phyloP scores from a whole-genome alignment of 2,888 invertebrate species.

The Hemaris fuciformis region DNA sequence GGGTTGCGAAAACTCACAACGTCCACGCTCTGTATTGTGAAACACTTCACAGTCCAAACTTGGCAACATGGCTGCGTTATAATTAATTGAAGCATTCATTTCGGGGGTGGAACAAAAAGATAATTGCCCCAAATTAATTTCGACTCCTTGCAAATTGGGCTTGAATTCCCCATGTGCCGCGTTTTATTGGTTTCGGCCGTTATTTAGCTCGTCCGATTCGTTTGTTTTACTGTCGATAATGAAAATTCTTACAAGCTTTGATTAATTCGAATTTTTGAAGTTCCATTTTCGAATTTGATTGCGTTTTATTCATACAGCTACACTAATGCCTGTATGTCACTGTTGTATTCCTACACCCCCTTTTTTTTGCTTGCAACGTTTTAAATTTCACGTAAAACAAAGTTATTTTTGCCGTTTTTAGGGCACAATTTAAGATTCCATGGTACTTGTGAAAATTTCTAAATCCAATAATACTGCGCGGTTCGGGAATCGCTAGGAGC shows the following conservation, averaged over 20 bases:
- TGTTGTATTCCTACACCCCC: no score
- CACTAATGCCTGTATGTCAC: no score
- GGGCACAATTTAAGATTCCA: no score
- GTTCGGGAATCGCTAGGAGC: no score
- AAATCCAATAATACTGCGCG: no score
- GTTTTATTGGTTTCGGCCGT: conserved; percentile 60
- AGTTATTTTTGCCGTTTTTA: no score
- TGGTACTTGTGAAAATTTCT: no score
- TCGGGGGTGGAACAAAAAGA: conserved; percentile 69
- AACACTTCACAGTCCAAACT: conserved; percentile 39
- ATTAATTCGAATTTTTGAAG: conserved; percentile 15
- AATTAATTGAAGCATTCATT: conserved; percentile 67
- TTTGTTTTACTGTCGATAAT: conserved; percentile 57
- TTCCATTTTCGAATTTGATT: conserved; percentile 18
- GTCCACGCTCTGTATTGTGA: conserved; percentile 43
- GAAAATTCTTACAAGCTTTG: conserved; percentile 38
- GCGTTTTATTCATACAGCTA: neutral
- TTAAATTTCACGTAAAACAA: no score
- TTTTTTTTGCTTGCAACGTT: no score
- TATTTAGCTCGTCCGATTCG: conserved; percentile 56
- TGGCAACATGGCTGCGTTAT: conserved; percentile 51
- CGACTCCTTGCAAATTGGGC: conserved; percentile 67
- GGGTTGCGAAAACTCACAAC: conserved; percentile 45
- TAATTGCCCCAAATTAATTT: conserved; percentile 77
- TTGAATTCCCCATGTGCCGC: conserved; percentile 45